Conservation (phyloP, 2,113 vertebrate genomes). For the Mormyrus lacerda region DNA sequence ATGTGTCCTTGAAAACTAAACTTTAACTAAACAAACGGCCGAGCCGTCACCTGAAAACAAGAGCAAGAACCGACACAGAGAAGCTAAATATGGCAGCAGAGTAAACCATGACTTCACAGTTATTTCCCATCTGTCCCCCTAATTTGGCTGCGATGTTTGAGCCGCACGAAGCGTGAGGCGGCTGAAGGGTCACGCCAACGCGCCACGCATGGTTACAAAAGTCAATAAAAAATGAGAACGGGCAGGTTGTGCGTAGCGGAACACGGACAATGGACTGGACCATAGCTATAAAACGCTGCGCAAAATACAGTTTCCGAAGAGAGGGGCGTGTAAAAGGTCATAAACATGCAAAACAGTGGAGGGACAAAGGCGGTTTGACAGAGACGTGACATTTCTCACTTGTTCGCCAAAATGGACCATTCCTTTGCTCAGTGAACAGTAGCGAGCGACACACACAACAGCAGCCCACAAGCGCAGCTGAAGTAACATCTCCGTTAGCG, state of each 20-base stretch:
- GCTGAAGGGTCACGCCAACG: neutral
- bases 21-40: neutral
- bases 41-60: neutral
- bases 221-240: neutral
- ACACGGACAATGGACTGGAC: neutral
- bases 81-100: neutral
- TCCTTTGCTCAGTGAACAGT: neutral
- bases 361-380: neutral
- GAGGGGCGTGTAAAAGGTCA: neutral
- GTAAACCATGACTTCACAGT: slow-evolving; percentile 16
- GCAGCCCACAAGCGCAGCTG: neutral
- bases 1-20: neutral
- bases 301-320: neutral
- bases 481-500: neutral
- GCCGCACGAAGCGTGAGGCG: neutral
- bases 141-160: neutral
- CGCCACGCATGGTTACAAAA: neutral
- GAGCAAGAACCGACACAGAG: neutral
- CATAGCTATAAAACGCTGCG: neutral
- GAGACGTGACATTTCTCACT: slow-evolving; percentile 12
- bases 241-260: neutral
- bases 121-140: neutral
- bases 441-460: neutral
- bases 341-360: neutral
- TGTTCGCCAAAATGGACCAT: neutral